Base-by-base conservation (phyloP, 37 sponge, comb jelly and placozoan genomes). In the Tethya wilhelma region DNA sequence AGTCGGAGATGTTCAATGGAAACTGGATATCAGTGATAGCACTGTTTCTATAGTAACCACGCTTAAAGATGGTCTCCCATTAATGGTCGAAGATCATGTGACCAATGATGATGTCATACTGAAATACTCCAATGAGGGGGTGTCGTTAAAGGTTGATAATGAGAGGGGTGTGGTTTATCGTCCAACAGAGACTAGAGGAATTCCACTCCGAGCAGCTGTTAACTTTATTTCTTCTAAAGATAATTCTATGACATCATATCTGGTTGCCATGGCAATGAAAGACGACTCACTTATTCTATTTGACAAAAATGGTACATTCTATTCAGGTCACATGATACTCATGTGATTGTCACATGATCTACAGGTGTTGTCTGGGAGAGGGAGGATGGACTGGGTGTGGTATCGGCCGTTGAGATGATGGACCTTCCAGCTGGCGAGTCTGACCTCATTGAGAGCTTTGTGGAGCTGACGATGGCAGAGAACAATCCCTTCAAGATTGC, bases 311-410 rank as follows among this genome's bases (percentile, higher is more conserved):
- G 55, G 73, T 72, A n/a, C 53, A 49, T 49, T 49, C 14, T 49
- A 9, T 9, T 14, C 9, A 19, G 14, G 53, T 49, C 9, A 49
- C 26, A 8, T 23, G 8, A 26, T 8, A 14, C 9, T 62, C 7
- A 62, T 25, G 63, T 62, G 25, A 62, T 62, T 25, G 22, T 62
- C 22, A 62, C 63, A 62, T 62, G 25, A 62, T n/a, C n/a, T n/a
- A n/a, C 22, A 22, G 75, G 73, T n/a, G 17, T 90, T 41, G 70
- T 34, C 34, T 93, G 93, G 89, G 33, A 65, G 3, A 63, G 87
- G 43, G 94, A 93, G 39, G 90, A 93, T 69, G 86, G 79, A 0
- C 58, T 90, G 58, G 87, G 87, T 0, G 40, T 67, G n/a, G 39
- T 60, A 4, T 25, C 69, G 22, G 86, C 81, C 29, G 57, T 78